A percentile compares a stretch with the other conserved stretches of the same genome.
Evolutionary conservation across 1,140 invertebrate genomes (phyloP).

Genomic region (Temnothorax nylanderi): DNA sequence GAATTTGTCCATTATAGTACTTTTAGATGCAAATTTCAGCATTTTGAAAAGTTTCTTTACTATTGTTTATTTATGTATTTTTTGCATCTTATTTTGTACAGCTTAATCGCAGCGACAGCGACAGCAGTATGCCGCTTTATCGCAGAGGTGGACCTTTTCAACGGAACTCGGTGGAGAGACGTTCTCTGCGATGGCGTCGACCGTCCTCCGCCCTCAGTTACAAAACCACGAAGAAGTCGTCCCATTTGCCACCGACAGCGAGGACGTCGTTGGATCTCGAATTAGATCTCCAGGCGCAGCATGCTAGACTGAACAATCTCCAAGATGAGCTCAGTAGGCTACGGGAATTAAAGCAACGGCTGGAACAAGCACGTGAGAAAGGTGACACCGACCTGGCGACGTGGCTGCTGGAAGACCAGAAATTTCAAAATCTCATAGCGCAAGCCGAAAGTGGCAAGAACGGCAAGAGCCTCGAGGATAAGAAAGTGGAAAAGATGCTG

Average conservation of each 20-base stretch:
- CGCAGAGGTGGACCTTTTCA: constrained; percentile 93
- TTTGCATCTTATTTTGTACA: constrained; percentile 84
- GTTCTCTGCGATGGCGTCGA: constrained; percentile 92
- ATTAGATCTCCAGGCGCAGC: constrained; percentile 95
- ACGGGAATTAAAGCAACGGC: constrained; percentile 91
- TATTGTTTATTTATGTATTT: background rate
- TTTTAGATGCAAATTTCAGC: background rate
- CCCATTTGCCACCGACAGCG: constrained; percentile 87
- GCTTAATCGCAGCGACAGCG: constrained; percentile 97
- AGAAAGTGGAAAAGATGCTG: constrained; percentile 92
- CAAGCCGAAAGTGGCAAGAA: constrained; percentile 87
- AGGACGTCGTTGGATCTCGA: constrained; percentile 97
- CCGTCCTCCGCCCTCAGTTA: constrained; percentile 84
- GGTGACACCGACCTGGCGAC: constrained; percentile 92
- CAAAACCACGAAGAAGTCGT: constrained; percentile 82
- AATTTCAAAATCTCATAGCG: constrained; percentile 92
- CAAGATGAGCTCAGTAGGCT: constrained; percentile 94
- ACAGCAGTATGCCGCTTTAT: constrained; percentile 98
- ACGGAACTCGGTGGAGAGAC: constrained; percentile 94
- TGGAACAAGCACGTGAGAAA: constrained; percentile 91
- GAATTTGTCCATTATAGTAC: background rate
- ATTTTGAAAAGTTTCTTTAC: background rate
- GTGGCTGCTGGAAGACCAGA: constrained; percentile 95
- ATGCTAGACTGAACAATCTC: constrained; percentile 92
- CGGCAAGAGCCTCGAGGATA: constrained; percentile 90